Evolutionary conservation across 2,888 invertebrate species (phyloP).

Genomic region (Melieria crassipennis): DNA sequence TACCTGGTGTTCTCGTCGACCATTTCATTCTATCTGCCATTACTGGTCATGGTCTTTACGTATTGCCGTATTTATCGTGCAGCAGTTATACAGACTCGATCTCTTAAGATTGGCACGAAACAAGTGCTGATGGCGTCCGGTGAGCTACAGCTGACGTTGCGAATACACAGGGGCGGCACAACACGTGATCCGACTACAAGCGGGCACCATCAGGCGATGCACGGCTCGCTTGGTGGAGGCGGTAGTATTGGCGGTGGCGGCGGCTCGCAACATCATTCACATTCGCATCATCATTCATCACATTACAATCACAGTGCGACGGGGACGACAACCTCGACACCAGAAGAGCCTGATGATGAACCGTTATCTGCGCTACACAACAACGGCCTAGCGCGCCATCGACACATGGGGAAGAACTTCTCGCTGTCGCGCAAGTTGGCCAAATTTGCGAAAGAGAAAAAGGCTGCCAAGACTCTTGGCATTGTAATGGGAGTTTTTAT

Average conservation of each 20-base stretch:
- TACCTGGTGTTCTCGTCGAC: constrained; percentile 97
- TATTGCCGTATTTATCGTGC: constrained; percentile 96
- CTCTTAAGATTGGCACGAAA: constrained; percentile 90
- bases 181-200: constrained; percentile 69
- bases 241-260: constrained; percentile 42
- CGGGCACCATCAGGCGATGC: constrained; percentile 49
- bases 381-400: constrained; percentile 78
- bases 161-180: constrained; percentile 93
- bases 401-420: constrained; percentile 86
- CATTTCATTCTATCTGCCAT: constrained; percentile 96
- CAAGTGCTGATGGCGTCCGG: constrained; percentile 87
- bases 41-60: constrained; percentile 97
- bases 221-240: constrained; percentile 45
- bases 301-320: constrained; percentile 60
- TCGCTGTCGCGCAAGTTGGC: constrained; percentile 92
- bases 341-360: constrained; percentile 74
- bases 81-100: constrained; percentile 90
- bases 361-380: constrained; percentile 81
- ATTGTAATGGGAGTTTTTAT: constrained; percentile 98
- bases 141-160: constrained; percentile 85
- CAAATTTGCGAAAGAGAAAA: constrained; percentile 96
- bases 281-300: constrained; percentile 57
- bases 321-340: constrained; percentile 71
- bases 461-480: constrained; percentile 96
- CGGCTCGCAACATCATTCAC: constrained; percentile 58